Percentiles rank a stretch among this genome's conserved stretches.
These are phyloP conservation scores for Cydia pomonella DNA, from an alignment of 1,140 invertebrate genomes.

Conservation along the genomic window DNA sequence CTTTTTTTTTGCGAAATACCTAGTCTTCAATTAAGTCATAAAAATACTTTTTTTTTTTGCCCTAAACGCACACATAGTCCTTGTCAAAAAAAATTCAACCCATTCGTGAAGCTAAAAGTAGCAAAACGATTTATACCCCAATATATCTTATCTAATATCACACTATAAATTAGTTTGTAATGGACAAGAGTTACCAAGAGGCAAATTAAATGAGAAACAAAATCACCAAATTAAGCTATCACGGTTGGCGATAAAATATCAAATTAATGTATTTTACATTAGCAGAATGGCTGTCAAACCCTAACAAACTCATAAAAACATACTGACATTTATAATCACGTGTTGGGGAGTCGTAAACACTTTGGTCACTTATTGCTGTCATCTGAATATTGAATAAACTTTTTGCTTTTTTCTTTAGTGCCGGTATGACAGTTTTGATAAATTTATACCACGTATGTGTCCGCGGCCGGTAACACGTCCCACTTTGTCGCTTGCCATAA, in stretches of 20 bases:
- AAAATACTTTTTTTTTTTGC: no score
- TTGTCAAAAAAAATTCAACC: neutral
- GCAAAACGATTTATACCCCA: slow-evolving; percentile 1
- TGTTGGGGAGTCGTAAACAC: slow-evolving; percentile 3
- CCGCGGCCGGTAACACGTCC: no score
- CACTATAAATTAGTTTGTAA: neutral
- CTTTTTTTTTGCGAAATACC: no score
- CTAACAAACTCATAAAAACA: slow-evolving; percentile 60
- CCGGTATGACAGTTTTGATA: neutral
- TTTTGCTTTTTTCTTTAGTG: neutral
- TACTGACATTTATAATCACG: slow-evolving; percentile 60
- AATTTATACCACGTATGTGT: neutral
- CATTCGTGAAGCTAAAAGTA: neutral
- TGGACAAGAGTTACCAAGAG: slow-evolving; percentile 10
- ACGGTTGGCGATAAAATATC: slow-evolving; percentile 60
- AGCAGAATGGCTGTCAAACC: slow-evolving; percentile 64
- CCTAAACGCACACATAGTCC: neutral
- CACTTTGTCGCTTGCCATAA: no score
- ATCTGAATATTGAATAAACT: slow-evolving; percentile 1
- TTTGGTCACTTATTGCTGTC: slow-evolving; percentile 9
- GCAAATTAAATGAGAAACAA: slow-evolving; percentile 48
- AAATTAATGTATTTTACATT: slow-evolving; percentile 73
- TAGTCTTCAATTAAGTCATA: no score
- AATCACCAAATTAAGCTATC: slow-evolving; percentile 68
- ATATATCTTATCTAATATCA: slow-evolving; percentile 29